Evolutionary conservation across 2,888 invertebrate species (phyloP).

Genomic region (Mythimna pallens): DNA sequence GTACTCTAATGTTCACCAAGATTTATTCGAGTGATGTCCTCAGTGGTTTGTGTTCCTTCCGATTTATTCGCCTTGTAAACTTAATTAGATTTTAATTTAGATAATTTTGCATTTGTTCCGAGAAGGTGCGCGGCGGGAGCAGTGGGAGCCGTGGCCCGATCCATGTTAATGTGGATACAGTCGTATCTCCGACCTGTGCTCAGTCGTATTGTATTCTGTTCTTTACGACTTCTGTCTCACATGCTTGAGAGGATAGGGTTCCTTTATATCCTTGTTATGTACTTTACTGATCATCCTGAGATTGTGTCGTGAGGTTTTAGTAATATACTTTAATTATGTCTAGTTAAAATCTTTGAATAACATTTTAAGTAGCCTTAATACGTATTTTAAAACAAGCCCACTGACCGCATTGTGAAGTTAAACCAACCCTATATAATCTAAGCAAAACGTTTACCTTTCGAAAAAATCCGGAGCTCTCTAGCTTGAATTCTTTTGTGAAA

Average conservation of each 20-base stretch:
- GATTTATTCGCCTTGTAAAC: constrained; percentile 43
- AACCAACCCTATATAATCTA: neutral
- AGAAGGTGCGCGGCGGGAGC: constrained; percentile 10
- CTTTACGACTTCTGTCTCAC: constrained; percentile 32
- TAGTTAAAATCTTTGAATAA: neutral
- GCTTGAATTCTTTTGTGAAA: constrained; percentile 14
- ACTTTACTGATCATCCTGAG: neutral
- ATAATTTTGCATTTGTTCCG: constrained; percentile 37
- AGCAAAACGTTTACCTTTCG: neutral
- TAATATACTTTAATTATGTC: neutral
- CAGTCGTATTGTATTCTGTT: constrained; percentile 26
- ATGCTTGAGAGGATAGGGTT: neutral
- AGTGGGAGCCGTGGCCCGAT: neutral
- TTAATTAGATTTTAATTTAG: constrained; percentile 56
- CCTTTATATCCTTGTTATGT: constrained; percentile 7
- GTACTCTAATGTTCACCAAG: constrained; percentile 14
- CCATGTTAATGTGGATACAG: constrained; percentile 3
- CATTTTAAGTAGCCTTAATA: too few species aligned
- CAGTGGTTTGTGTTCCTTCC: constrained; percentile 36
- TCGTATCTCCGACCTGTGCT: neutral
- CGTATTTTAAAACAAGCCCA: neutral
- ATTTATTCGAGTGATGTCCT: constrained; percentile 35
- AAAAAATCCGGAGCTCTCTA: neutral
- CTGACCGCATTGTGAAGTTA: neutral
- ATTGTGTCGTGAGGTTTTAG: neutral